A percentile compares a stretch with the other conserved stretches of the same genome.
Evolutionary conservation across 2,797 vertebrate genomes (phyloP).

Genomic region (Periparus ater): DNA sequence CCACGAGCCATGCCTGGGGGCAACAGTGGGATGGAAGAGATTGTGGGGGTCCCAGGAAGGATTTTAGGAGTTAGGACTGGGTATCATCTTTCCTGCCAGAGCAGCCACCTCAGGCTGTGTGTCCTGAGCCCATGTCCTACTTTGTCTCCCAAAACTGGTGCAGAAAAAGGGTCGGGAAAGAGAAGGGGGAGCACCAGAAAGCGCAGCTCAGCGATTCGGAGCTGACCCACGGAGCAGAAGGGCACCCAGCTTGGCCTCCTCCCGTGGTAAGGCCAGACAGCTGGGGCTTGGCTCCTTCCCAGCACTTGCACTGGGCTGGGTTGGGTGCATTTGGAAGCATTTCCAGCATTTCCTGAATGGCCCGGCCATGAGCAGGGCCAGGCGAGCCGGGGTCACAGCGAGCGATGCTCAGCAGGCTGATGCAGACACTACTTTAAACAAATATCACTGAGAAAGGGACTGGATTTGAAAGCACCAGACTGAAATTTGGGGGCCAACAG

Average conservation of each 20-base stretch:
- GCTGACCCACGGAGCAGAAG: fast-evolving
- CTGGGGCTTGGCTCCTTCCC: background rate
- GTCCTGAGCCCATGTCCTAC: background rate
- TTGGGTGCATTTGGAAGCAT: background rate
- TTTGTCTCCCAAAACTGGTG: background rate
- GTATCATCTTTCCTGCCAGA: background rate
- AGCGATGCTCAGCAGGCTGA: background rate
- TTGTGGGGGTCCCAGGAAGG: fast-evolving
- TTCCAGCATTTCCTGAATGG: conserved; percentile 55
- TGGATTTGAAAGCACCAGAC: background rate
- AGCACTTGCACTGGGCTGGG: background rate
- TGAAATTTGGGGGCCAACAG: background rate
- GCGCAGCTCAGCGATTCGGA: background rate
- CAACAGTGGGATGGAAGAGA: background rate
- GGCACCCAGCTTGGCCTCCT: background rate
- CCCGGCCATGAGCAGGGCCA: fast-evolving
- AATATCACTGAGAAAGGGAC: background rate
- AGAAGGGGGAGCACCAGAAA: background rate
- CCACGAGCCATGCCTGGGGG: background rate
- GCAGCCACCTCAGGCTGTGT: background rate
- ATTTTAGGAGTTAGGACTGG: background rate
- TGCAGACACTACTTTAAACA: background rate
- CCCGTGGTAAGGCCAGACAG: background rate
- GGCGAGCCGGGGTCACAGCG: fast-evolving
- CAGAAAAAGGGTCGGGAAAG: background rate